A percentile compares a stretch with the other conserved stretches of the same genome.
phyloP scores from a whole-genome alignment of 2,113 vertebrate species.

The Phocoena sinus region DNA sequence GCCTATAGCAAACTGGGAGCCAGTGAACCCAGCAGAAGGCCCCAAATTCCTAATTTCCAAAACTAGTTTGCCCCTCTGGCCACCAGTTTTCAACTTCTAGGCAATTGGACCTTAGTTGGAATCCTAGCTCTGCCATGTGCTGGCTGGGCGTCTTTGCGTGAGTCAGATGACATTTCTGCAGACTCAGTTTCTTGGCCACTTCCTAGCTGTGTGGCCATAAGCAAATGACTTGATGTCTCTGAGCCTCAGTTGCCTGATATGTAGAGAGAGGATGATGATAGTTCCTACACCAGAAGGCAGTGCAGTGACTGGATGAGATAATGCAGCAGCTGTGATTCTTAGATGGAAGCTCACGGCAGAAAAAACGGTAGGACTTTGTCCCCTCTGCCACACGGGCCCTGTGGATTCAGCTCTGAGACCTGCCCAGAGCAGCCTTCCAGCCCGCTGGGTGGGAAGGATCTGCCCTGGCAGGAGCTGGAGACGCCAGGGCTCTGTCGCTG shows the following conservation, averaged over 20 bases:
- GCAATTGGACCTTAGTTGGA: neutral
- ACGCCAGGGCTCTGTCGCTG: fast-evolving
- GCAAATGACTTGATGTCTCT: neutral
- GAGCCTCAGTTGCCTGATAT: neutral
- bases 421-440: neutral
- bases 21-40: neutral
- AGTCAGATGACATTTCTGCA: neutral
- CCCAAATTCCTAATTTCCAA: neutral
- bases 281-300: neutral
- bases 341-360: neutral
- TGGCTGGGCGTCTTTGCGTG: neutral
- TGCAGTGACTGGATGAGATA: neutral
- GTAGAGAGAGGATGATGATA: neutral
- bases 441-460: neutral
- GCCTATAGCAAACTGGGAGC: neutral
- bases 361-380: neutral
- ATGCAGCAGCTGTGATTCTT: neutral
- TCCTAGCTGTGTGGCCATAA: neutral
- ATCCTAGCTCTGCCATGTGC: neutral
- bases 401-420: neutral
- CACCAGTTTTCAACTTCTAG: neutral
- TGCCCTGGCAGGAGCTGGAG: neutral
- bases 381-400: neutral
- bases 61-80: neutral
- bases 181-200: neutral